Evolutionary conservation across 92 coral and sea anemone genomes (phyloP).

Genomic region (Porites evermanni): DNA sequence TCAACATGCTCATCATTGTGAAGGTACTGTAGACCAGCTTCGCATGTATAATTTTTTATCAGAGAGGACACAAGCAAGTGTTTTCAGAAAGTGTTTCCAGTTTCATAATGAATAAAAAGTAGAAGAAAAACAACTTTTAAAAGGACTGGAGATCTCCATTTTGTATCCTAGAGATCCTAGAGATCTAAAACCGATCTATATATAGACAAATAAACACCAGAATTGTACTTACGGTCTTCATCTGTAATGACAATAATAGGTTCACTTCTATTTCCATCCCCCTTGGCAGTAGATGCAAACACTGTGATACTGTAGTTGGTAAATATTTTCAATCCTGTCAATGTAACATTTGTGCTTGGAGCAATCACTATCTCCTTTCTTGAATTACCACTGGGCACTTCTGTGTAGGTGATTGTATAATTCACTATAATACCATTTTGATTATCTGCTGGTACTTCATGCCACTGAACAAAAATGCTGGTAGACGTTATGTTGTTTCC

Average conservation of each 20-base stretch:
- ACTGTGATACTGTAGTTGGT: neutral
- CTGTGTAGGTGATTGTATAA: neutral
- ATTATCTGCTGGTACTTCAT: conserved; percentile 23
- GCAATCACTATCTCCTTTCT: neutral
- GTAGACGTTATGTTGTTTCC: conserved; percentile 34
- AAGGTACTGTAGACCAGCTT: no score
- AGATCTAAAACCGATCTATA: no score
- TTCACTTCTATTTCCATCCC: neutral
- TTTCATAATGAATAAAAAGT: no score
- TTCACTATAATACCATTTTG: conserved; percentile 51
- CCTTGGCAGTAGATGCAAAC: neutral
- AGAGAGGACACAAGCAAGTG: no score
- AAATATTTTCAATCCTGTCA: neutral
- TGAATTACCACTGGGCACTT: neutral
- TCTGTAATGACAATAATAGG: neutral
- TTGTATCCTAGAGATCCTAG: no score
- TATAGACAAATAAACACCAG: no score
- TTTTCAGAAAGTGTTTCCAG: no score
- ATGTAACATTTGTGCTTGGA: neutral
- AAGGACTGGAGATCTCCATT: no score
- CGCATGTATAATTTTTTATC: no score
- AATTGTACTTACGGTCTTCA: neutral
- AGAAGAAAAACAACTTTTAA: no score
- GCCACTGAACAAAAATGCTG: conserved; percentile 58
- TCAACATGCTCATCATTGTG: no score